Evolutionary conservation across 2,797 vertebrate genomes (phyloP), one percentile per base, ranked within the genome.

Genomic region (Arrhamphus sclerolepis): DNA sequence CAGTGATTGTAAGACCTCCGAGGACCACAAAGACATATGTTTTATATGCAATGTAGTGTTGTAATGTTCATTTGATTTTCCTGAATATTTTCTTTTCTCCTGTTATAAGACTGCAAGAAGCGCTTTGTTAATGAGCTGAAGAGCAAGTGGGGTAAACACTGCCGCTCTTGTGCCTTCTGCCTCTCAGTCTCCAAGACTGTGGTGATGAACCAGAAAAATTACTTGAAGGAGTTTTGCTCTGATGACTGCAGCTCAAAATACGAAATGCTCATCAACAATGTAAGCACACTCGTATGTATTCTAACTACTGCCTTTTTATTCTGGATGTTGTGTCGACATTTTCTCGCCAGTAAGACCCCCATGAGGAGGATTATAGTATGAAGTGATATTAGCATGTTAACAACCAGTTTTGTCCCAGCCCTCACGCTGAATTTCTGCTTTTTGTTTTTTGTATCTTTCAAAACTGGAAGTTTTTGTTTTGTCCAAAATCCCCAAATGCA

Each of bases 121-220:
- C 93, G 95, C 21, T 95, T 95, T 78, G 92, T 90, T 61, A 92
- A 93, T 0, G 93, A 96, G 77, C 84, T 97, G 89, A 82, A 88
- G 2, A 94, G 94, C 78, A 89, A 89, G 72, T 96, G 94, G 95
- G 95, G 95, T 8, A 61, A 75, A 51, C 90, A 94, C 87, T 97
- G 96, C 76, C 89, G 85, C 68, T 90, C 82, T 63, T 98, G 97
- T 75, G 92, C 93, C 64, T 96, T 94, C 90, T 98, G 97, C 92
- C 88, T 85, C 84, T 94, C 92, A 70, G 85, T 92, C 29, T 91
- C 94, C 51, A 91, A 90, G 71, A 90, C 88, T 49, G 13, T 94
- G 77, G 85, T 97, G 49, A 93, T 90, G n/a, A 92, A 87, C 52
- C 88, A 86, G 59, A 92, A 93, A 69, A 91, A 85, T 38, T 93